A percentile compares a stretch with the other conserved stretches of the same genome.
phyloP scores from a whole-genome alignment of 2,888 invertebrate species.

The Cheilosia grossa region DNA sequence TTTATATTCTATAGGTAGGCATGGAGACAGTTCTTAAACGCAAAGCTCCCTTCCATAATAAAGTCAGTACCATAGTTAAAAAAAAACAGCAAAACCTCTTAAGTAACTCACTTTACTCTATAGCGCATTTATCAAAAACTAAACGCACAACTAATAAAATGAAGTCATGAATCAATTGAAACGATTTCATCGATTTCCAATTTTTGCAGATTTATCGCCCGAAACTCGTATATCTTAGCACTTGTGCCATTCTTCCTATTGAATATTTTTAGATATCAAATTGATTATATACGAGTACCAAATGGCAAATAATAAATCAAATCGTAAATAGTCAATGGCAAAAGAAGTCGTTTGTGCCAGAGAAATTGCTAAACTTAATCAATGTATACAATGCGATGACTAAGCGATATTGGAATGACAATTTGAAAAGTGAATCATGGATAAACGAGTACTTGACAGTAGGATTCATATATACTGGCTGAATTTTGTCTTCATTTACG shows the following conservation, averaged over 20 bases:
- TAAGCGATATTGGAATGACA: too few relatives aligned
- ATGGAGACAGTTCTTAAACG: too few relatives aligned
- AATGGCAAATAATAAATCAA: constrained; percentile 2
- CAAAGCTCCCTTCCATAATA: too few relatives aligned
- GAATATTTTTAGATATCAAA: background rate
- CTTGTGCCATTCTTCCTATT: background rate
- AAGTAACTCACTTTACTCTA: background rate
- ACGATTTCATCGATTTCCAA: constrained; percentile 1
- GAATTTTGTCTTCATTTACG: too few relatives aligned
- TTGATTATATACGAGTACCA: background rate
- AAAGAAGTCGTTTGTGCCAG: background rate
- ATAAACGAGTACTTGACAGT: too few relatives aligned
- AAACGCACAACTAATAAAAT: background rate
- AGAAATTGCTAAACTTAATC: background rate
- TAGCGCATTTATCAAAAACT: background rate
- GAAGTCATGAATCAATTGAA: background rate
- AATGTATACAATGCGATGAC: too few relatives aligned
- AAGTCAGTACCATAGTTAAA: background rate
- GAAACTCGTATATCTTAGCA: background rate
- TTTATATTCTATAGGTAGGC: too few relatives aligned
- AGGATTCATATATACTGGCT: too few relatives aligned
- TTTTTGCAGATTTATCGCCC: background rate
- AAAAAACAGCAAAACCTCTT: background rate
- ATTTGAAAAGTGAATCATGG: too few relatives aligned
- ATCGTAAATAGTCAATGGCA: background rate